Base-by-base conservation (phyloP, 2,888 invertebrate species). In the Cremastinae sp. region DNA sequence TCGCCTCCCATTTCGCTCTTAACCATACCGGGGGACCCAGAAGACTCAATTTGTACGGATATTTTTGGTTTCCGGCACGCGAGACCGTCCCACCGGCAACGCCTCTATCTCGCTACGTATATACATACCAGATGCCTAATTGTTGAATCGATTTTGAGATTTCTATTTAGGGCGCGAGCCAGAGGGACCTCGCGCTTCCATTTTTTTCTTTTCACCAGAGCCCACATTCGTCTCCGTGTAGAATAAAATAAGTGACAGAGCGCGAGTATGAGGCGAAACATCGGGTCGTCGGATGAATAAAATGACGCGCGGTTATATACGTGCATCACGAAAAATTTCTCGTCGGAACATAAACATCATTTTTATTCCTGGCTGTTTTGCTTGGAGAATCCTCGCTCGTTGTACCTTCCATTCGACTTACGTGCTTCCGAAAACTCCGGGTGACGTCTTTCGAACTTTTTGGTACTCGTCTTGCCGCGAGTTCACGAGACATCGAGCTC, bases 21-120 rank as follows among this genome's bases (percentile, higher is more conserved):
- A 47, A 49, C 41, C 51, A 58, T 54, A 34, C 65, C 47, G 56
- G 20, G 54, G 54, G 56, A 66, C 59, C 65, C 20, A 62, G 66
- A 62, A 47, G 75, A 79, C 80, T 82, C 85, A 84, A 85, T 86
- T 85, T 84, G 81, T 84, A 82, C 78, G 81, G 81, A 79, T 85
- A 85, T 85, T 86, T 84, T 85, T 75, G 82, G 78, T 64, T 61
- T 56, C 58, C 53, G 36, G 47, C 70, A 49, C 66, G 69, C 79
- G 82, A 80, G 70, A 61, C 64, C 59, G 20, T 38, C 61, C 71
- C 41, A 22, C 2, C n/a, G 49, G 56, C 47, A 38, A 53, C 14
- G 18, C 28, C 59, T 36, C 61, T n/a, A 47, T 68, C 51, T 36
- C 41, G 14, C 9, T 45, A 28, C 56, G 62, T 56, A 54, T 58